Evolutionary conservation across 2,113 vertebrate genomes (phyloP).

Genomic region (Lepisosteus osseus): DNA sequence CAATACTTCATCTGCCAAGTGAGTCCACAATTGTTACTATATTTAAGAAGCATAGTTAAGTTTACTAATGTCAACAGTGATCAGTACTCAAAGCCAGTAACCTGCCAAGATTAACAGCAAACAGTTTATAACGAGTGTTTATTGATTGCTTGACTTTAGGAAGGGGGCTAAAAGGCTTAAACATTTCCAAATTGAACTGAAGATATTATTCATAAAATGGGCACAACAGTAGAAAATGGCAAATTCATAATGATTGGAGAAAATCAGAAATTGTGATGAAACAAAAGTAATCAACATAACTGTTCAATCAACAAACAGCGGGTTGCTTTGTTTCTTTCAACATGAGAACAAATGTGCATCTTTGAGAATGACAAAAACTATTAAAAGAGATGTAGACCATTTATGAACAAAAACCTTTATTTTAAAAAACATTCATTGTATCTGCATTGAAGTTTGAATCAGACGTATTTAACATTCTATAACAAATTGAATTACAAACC

Average conservation of each 20-base stretch:
- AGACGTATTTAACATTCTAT: too few species aligned
- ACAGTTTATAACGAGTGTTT: constrained; percentile 9
- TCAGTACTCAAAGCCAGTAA: background rate
- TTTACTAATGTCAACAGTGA: background rate
- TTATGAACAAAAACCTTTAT: too few species aligned
- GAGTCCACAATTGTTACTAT: background rate
- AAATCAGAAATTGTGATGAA: background rate
- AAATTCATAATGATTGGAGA: too few species aligned
- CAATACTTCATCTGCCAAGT: background rate
- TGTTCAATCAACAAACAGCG: background rate
- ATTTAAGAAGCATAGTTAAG: constrained; percentile 8
- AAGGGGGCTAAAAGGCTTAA: background rate
- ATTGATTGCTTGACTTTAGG: background rate
- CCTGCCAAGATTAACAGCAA: constrained; percentile 7
- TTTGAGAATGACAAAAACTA: too few species aligned
- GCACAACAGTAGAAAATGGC: too few species aligned
- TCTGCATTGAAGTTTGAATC: too few species aligned
- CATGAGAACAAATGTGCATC: too few species aligned
- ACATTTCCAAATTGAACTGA: constrained; percentile 2
- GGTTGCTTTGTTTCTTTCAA: background rate
- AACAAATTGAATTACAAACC: too few species aligned
- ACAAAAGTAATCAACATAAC: background rate
- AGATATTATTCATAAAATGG: background rate
- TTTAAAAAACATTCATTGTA: too few species aligned
- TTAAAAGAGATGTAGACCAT: too few species aligned